A percentile compares a stretch with the other conserved stretches of the same genome.
These are phyloP conservation scores for Embidobia sp. DNA, from an alignment of 2,888 invertebrate species.

Conservation along the genomic window DNA sequence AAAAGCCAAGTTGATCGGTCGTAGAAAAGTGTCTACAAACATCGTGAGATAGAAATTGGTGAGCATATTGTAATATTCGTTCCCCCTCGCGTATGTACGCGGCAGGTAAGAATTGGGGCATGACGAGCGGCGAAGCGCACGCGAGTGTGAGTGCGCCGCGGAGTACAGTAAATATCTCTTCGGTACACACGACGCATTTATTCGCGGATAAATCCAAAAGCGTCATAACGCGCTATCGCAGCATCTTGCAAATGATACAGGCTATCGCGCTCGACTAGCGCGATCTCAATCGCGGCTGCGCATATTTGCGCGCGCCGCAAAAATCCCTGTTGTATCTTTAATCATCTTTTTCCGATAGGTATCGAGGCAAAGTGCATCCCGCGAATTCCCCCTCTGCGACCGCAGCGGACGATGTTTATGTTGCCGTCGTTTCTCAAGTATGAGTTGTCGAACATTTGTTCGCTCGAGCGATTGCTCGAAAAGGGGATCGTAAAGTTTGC, in stretches of 20 bases:
- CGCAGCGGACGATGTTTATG: too few relatives aligned
- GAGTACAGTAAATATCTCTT: constrained; percentile 51
- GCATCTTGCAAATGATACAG: constrained; percentile 30
- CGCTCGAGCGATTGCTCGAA: too few relatives aligned
- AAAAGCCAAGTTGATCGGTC: constrained; percentile 4
- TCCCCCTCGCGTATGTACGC: constrained; percentile 14
- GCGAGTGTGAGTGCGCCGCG: constrained; percentile 56
- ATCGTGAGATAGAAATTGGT: constrained; percentile 56
- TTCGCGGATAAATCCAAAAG: constrained; percentile 29
- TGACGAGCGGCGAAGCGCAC: constrained; percentile 70
- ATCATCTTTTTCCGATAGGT: constrained; percentile 16
- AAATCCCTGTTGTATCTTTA: not conserved
- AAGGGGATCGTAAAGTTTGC: too few relatives aligned
- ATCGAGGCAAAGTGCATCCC: not conserved
- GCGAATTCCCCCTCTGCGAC: not conserved
- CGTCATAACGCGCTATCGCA: constrained; percentile 34
- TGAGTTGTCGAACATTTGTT: too few relatives aligned
- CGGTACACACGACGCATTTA: constrained; percentile 20
- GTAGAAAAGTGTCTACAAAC: constrained; percentile 22
- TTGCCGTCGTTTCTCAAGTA: too few relatives aligned
- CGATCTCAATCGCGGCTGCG: constrained; percentile 33
- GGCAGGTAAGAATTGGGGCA: constrained; percentile 70
- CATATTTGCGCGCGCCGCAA: not conserved
- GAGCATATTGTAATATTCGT: constrained; percentile 60
- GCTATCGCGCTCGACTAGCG: constrained; percentile 23